Base-by-base conservation (phyloP, 2,113 vertebrate genomes). In the Scomber colias region DNA sequence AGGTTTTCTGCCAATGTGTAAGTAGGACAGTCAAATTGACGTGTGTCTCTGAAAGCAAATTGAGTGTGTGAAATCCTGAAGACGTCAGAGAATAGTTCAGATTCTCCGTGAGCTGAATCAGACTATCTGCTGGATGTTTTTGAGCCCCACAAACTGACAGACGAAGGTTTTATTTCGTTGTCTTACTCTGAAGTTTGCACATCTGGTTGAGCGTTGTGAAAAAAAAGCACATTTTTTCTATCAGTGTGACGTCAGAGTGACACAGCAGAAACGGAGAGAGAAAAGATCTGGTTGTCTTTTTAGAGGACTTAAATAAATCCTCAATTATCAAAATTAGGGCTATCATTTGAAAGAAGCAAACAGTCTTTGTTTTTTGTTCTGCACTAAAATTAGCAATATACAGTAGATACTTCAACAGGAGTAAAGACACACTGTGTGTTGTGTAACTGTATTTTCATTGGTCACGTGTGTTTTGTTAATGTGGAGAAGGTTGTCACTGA, bases 61-160 rank as follows among this genome's bases (percentile, higher is more conserved):
- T 7, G 11, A 16, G 65, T n/a, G 77, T 44, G 84, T 85, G 63
- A 83, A 82, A 71, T 59, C 31, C n/a, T 45, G 14, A 84, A 40
- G 3, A 19, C 4, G 35, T 66, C 55, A 57, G 75, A 54, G 44
- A 62, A 81, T 74, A 27, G 5, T 76, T 79, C 3, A 14, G 45
- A 88, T 86, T 90, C 80, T 51, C 49, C 0, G 5, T 8, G 60
- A 66, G 48, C 11, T 48, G 74, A 67, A 31, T 71, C 73, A 75
- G 19, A 66, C 40, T 2, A 35, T 76, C 74, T 75, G 75, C 56
- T 68, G 50, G 12, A 15, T 56, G 64, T 44, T 63, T 75, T 3
- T 6, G 7, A 9, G 54, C 21, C 40, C 27, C 12, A 6, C 54
- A 75, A 30, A 17, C 50, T 4, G 27, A 50, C 35, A 35, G 66